Evolutionary conservation across 2,888 invertebrate genomes (phyloP), one percentile per base, ranked within the genome.

Genomic region (Euproctis similis): DNA sequence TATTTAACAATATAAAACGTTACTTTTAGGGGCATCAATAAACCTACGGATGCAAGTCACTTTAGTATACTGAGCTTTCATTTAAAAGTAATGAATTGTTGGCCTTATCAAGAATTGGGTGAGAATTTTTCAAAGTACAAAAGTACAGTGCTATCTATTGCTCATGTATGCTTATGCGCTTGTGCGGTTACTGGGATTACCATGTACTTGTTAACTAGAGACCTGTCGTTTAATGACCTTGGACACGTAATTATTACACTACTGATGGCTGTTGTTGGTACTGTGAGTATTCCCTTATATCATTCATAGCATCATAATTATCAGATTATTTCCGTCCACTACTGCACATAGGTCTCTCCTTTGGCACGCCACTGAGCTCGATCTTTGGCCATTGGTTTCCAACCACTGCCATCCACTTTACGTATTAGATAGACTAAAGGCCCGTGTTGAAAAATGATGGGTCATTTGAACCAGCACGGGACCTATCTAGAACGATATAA

Each of bases 21-120:
- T n/a, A 21, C 11, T 21, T 21, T 11, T 8, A 21, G 21, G 5
- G 19, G 19, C n/a, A 8, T 19, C n/a, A 3, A 19, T 7, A n/a
- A 19, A 2, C 21, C 11, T 6, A 11, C 10, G 7, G 21, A 21
- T 11, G 11, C 11, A 3, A 11, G 21, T 21, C 10, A 21, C 11
- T 21, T 21, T 6, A 11, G 8, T 4, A 21, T 4, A 10, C 11
- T 43, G 6, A 33, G 43, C 1, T 17, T 10, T 4, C 4, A 19
- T 19, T 23, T 40, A 8, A 0, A 1, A 2, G 0, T 1, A 2
- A 1, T 32, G 7, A 36, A 36, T 13, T 17, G 1, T 1, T 43
- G 45, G 40, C 43, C 45, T 0, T 13, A 10, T 0, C 9, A 34
- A 4, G 31, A 43, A 9, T 7, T 39, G 0, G 32, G 35, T 0